phyloP scores from a whole-genome alignment of 2,113 vertebrate genomes.

The Fulica atra region DNA sequence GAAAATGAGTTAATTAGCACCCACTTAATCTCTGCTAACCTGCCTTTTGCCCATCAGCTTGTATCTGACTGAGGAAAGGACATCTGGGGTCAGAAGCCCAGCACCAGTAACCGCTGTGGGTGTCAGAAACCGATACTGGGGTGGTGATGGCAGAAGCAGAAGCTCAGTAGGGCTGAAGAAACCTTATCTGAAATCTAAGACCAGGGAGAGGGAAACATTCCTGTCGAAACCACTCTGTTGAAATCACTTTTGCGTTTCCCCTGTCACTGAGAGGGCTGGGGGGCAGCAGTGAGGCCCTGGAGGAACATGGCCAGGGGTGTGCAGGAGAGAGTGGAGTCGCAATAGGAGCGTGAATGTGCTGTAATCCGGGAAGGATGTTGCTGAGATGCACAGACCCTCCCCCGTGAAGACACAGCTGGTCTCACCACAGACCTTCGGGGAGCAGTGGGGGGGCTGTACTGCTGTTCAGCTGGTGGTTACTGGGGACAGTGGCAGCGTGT shows the following conservation, averaged over 20 bases:
- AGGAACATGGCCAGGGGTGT: neutral
- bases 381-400: neutral
- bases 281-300: neutral
- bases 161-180: neutral
- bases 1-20: neutral
- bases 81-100: neutral
- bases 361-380: neutral
- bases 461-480: neutral
- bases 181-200: neutral
- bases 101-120: neutral
- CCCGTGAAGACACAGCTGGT: neutral
- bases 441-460: neutral
- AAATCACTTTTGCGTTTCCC: neutral
- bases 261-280: neutral
- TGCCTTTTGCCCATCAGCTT: neutral
- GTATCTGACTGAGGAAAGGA: neutral
- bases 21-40: neutral
- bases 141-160: neutral
- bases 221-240: neutral
- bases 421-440: neutral
- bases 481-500: neutral
- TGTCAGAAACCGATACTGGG: neutral
- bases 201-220: neutral
- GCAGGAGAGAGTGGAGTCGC: neutral
- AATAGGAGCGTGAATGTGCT: neutral